A percentile compares a stretch with the other conserved stretches of the same genome.
Evolutionary conservation across 2,888 invertebrate genomes (phyloP).

Genomic region (Heliconius aoede): DNA sequence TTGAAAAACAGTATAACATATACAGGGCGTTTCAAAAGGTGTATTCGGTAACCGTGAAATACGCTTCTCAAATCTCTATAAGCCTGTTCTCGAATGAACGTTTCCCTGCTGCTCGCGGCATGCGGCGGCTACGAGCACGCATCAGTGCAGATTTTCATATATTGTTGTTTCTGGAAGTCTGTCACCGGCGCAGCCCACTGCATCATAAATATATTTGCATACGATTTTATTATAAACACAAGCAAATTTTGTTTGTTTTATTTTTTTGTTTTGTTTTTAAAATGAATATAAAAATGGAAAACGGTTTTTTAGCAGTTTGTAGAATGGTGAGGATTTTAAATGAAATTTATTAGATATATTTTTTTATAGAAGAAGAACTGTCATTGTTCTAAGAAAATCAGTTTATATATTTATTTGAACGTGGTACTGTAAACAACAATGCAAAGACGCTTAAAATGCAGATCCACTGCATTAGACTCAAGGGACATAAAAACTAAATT

Average conservation of each 20-base stretch:
- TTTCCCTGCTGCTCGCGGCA: constrained; percentile 26
- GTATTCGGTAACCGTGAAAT: constrained; percentile 30
- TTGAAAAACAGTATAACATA: neutral
- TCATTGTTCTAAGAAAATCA: neutral
- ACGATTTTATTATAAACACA: constrained; percentile 23
- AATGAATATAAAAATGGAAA: neutral
- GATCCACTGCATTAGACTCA: neutral
- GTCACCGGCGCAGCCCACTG: constrained; percentile 27
- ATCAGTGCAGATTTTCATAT: constrained; percentile 31
- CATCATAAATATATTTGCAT: constrained; percentile 36
- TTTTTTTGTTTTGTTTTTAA: neutral
- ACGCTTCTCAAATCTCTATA: constrained; percentile 25
- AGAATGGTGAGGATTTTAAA: too few relatives aligned
- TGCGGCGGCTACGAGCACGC: constrained; percentile 1
- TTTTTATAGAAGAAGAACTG: too few relatives aligned
- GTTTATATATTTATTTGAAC: neutral
- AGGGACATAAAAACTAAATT: neutral
- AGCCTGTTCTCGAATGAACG: constrained; percentile 21
- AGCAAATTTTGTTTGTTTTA: neutral
- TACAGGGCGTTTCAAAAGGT: constrained; percentile 17
- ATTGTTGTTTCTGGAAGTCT: constrained; percentile 33
- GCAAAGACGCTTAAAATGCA: neutral
- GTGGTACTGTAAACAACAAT: neutral
- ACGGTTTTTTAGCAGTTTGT: neutral
- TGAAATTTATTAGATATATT: too few relatives aligned